Evolutionary conservation across 2,113 vertebrate species (phyloP).

Genomic region (Telmatochromis brachygnathus): DNA sequence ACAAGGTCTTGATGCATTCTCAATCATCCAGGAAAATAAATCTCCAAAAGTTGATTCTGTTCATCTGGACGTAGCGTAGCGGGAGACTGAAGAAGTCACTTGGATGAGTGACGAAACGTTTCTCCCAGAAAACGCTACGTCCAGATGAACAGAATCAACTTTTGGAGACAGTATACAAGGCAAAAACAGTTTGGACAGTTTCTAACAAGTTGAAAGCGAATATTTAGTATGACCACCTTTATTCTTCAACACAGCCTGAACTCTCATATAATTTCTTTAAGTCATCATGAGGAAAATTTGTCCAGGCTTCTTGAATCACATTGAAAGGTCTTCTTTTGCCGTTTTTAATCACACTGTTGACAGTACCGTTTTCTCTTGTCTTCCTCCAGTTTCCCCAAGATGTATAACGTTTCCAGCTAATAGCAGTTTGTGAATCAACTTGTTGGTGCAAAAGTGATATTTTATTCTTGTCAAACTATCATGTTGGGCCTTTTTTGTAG

Average conservation of each 20-base stretch:
- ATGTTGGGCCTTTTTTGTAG: background rate
- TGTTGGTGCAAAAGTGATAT: background rate
- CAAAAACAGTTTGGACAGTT: background rate
- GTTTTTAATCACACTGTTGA: accelerated
- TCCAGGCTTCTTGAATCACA: background rate
- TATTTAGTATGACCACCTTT: background rate
- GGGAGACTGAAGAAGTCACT: too few species aligned
- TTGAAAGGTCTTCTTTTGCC: background rate
- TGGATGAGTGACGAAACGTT: too few species aligned
- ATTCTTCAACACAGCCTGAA: background rate
- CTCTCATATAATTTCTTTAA: background rate
- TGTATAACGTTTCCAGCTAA: background rate
- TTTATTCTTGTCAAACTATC: background rate
- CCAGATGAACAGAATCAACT: too few species aligned
- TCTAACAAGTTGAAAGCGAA: background rate
- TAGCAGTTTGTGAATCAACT: background rate
- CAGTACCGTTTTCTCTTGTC: accelerated
- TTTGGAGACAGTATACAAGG: background rate
- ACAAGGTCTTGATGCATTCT: background rate
- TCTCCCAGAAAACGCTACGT: too few species aligned
- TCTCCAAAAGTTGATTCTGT: too few species aligned
- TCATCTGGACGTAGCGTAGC: too few species aligned
- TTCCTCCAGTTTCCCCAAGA: background rate
- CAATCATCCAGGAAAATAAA: too few species aligned
- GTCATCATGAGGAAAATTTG: background rate